Conservation (phyloP, 2,113 vertebrate species). For the Hylia prasina region DNA sequence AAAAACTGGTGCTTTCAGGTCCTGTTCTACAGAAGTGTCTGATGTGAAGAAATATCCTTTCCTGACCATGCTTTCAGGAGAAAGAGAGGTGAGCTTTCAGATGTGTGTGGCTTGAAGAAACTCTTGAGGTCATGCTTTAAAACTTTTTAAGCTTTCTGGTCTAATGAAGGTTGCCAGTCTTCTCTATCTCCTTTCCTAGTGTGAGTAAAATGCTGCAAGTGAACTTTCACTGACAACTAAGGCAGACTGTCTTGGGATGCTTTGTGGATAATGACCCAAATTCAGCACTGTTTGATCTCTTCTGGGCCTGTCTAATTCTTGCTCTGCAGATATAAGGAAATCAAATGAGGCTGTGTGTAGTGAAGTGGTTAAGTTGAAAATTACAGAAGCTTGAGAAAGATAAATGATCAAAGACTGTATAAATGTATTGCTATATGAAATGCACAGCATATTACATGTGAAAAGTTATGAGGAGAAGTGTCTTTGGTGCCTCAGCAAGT, state of each 20-base stretch:
- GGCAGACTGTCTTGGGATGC: background rate
- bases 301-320: background rate
- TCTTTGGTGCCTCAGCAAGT: background rate
- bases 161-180: background rate
- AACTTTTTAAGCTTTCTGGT: background rate
- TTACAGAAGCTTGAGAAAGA: background rate
- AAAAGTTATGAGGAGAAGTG: background rate
- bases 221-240: background rate
- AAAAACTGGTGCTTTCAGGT: background rate
- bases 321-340: background rate
- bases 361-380: background rate
- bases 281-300: slow-evolving; percentile 5
- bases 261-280: background rate
- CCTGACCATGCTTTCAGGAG: accelerated
- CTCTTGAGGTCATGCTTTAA: background rate
- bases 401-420: background rate
- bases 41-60: background rate
- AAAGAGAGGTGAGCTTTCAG: background rate
- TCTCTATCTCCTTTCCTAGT: background rate
- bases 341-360: background rate
- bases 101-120: background rate
- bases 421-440: background rate
- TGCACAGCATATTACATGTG: background rate
- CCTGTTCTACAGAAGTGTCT: background rate
- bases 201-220: background rate